A percentile compares a stretch with the other conserved stretches of the same genome.
phyloP scores from a whole-genome alignment of 2,113 vertebrate genomes.

The Gymnocephalus cernua region DNA sequence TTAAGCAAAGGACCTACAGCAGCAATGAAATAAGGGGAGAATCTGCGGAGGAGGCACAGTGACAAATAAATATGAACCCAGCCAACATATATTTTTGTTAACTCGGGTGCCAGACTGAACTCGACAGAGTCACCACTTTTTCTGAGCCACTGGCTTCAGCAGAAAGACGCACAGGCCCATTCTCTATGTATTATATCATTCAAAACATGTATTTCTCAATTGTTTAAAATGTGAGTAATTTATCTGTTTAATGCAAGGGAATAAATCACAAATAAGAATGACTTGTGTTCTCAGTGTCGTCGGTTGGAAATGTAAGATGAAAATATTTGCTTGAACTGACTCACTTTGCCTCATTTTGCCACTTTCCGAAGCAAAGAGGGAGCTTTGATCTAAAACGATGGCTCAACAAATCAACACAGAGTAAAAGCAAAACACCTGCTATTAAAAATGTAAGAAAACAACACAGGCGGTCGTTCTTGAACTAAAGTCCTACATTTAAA shows the following conservation, averaged over 20 bases:
- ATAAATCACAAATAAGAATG: conserved; percentile 81
- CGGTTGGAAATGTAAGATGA: conserved; percentile 17
- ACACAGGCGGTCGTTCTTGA: background rate
- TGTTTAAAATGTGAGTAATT: conserved; percentile 87
- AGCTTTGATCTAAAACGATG: background rate
- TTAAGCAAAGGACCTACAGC: conserved; percentile 56
- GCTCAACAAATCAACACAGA: background rate
- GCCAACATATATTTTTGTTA: conserved; percentile 31
- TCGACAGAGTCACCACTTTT: conserved; percentile 27
- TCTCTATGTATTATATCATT: conserved; percentile 75
- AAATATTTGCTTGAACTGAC: background rate
- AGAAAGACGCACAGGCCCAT: conserved; percentile 31
- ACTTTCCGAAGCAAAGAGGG: background rate
- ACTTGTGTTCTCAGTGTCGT: conserved; percentile 53
- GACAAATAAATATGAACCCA: conserved; percentile 35
- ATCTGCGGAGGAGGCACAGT: conserved; percentile 27
- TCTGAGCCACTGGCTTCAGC: conserved; percentile 39
- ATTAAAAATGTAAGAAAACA: background rate
- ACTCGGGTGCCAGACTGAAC: conserved; percentile 22
- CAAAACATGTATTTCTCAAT: conserved; percentile 78
- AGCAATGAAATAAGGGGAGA: conserved; percentile 21
- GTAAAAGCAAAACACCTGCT: background rate
- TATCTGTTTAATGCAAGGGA: conserved; percentile 85
- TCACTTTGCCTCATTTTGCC: background rate
- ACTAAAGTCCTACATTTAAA: background rate